Evolutionary conservation across 1,140 invertebrate genomes (phyloP), one percentile per base, ranked within the genome.

Genomic region (Heliconius himera): DNA sequence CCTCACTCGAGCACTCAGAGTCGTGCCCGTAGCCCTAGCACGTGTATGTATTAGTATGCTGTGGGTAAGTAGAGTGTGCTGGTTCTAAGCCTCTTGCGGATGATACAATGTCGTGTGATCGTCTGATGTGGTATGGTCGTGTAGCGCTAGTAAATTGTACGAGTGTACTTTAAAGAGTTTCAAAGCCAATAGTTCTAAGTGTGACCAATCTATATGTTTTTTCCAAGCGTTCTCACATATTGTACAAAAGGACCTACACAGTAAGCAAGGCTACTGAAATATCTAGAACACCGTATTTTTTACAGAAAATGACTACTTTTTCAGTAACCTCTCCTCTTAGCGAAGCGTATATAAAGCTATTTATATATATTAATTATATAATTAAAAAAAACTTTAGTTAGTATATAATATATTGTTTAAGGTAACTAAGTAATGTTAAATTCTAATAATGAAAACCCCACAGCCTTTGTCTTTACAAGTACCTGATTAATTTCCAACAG

Each of bases 1-100:
- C 89, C 85, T 94, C 91, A 87, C 88, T 91, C 83, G 92, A 87
- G 86, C 91, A 90, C 84, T 94, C 91, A 81, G 87, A 90, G 84
- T 90, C 87, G 88, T 90, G 88, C 85, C 92, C 92, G 91, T 89
- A 92, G 84, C 92, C 92, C 91, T 94, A 93, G 84, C 86, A 83
- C 87, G 88, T 89, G 85, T 86, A 85, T 86, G 86, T 89, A 87
- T 87, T 79, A 84, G 83, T 89, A 85, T 87, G 41, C 8, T 29
- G 60, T 16, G 70, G 9, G 26, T 33, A 11, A 70, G 70, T 70
- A 20, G 3, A 13, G 29, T 33, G 22, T 38, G 13, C 16, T 18
- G 2, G 70, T 38, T 22, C 1, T 33, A 80, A 80, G 73, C 78
- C 74, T 73, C 66, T 70, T 70, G 73, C 49, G 38, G 33, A 38